Evolutionary conservation across 2,888 invertebrate species (phyloP).

Genomic region (Lymantria monacha): DNA sequence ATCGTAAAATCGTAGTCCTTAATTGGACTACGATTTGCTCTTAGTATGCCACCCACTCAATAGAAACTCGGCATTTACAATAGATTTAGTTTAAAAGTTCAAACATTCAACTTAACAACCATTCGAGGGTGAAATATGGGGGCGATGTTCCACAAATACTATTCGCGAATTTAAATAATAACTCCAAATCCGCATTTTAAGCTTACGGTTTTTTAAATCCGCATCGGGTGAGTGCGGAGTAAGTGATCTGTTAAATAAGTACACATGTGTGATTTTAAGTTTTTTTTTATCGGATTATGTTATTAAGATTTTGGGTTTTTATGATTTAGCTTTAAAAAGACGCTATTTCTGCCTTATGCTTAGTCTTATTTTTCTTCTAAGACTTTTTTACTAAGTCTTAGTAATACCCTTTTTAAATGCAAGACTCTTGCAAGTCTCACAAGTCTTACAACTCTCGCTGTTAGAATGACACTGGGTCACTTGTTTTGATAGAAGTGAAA

Average conservation of each 20-base stretch:
- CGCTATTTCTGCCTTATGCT: too few species aligned
- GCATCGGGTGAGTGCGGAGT: slow-evolving; percentile 40
- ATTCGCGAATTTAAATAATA: slow-evolving; percentile 66
- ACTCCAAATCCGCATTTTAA: slow-evolving; percentile 28
- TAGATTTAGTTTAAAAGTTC: slow-evolving; percentile 55
- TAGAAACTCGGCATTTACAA: slow-evolving; percentile 45
- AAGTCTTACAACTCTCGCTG: too few species aligned
- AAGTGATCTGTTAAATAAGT: slow-evolving; percentile 48
- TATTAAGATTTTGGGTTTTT: neutral
- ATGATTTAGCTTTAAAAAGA: too few species aligned
- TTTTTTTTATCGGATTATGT: slow-evolving; percentile 25
- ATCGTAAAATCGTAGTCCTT: too few species aligned
- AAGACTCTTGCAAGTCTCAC: too few species aligned
- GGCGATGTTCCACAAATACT: slow-evolving; percentile 41
- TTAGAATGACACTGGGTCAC: too few species aligned
- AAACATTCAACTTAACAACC: slow-evolving; percentile 55
- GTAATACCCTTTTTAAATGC: too few species aligned
- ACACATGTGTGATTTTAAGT: slow-evolving; percentile 42
- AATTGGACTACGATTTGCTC: too few species aligned
- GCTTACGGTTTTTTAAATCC: slow-evolving; percentile 46
- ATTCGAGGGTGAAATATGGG: slow-evolving; percentile 73
- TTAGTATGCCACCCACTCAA: slow-evolving; percentile 29
- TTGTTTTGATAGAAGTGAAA: too few species aligned
- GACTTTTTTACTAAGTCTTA: too few species aligned
- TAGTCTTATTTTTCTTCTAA: too few species aligned